Evolutionary conservation across 1,140 invertebrate species (phyloP).

Genomic region (Drosophila triauraria): DNA sequence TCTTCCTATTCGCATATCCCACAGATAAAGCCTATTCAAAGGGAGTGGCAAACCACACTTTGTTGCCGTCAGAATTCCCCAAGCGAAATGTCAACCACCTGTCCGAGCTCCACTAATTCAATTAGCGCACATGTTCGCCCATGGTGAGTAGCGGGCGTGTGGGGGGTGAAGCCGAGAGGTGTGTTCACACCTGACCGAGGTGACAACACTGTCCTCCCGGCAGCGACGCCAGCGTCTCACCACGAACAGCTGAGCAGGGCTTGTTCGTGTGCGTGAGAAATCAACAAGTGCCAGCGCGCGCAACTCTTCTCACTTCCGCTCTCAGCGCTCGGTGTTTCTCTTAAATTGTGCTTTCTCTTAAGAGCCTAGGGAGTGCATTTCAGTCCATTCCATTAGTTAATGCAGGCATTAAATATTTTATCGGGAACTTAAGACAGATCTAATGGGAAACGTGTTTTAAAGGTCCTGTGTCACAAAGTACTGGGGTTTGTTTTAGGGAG

Average conservation of each 20-base stretch:
- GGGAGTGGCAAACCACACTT: constrained; percentile 8
- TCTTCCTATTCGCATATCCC: neutral
- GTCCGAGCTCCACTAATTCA: constrained; percentile 74
- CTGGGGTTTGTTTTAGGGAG: too few relatives aligned
- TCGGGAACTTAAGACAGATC: neutral
- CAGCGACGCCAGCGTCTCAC: constrained; percentile 38
- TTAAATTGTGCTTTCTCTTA: constrained; percentile 28
- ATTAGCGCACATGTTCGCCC: constrained; percentile 69
- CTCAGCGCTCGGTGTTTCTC: neutral
- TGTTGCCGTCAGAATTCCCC: constrained; percentile 1
- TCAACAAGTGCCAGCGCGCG: constrained; percentile 79
- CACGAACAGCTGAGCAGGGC: constrained; percentile 55
- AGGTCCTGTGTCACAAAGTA: neutral
- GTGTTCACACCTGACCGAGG: constrained; percentile 21
- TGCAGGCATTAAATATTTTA: constrained; percentile 11
- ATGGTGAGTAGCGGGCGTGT: constrained; percentile 25
- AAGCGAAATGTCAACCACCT: constrained; percentile 73
- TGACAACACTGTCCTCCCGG: constrained; percentile 20
- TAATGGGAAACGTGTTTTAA: neutral
- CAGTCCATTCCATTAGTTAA: constrained; percentile 28
- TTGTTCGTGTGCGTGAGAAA: constrained; percentile 30
- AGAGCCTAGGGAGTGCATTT: neutral
- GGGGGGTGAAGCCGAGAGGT: constrained; percentile 21
- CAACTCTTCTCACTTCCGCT: constrained; percentile 16
- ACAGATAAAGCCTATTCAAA: neutral